Base-by-base conservation (phyloP, 2,113 vertebrate genomes). In the Pomatostomus ruficeps region DNA sequence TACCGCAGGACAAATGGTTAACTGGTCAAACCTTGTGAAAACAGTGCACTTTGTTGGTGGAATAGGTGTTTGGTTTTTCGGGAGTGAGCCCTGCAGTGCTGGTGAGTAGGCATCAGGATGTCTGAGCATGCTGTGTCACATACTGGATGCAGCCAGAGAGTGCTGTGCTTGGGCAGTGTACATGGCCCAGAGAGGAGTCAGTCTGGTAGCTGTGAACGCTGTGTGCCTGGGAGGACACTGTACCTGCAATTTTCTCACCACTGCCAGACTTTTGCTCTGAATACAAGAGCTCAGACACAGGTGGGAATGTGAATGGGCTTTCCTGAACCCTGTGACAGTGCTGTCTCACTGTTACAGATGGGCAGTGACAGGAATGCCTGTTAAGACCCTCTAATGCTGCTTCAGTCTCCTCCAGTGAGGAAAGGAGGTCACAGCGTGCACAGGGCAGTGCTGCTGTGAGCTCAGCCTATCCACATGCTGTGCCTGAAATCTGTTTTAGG, bases 351-450 rank as follows among this genome's bases (percentile, higher is more conserved):
- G 11, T 57, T 73, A 54, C 23, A 62, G 55, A 35, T 80, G 46
- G 51, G 6, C 72, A 86, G 42, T 0, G 0, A 52, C 68, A 70
- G 59, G 46, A 83, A 58, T 59, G 63, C 72, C 83, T 84, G 45
- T 70, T 95, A 80, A 86, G 59, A 73, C 36, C 20, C 38, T 80
- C 46, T 92, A n/a, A 38, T 58, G 40, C 36, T 86, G 58, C 67
- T 84, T 51, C 35, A 35, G 33, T 62, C 59, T 80, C 86, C 63
- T 80, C 21, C 46, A 33, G 84, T 13, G 87, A 89, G 73, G 65
- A 96, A 89, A 89, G 59, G 55, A 94, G 80, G 93, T 83, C 84
- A 81, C 65, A 77, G 87, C 72, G n/a, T 42, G 84, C 46, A 16
- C 7, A 71, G 68, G 21, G 25, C 58, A 38, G 51, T 33, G 23